These are phyloP conservation scores for Papilio elwesi DNA, from an alignment of 2,888 invertebrate species.

Conservation along the genomic window DNA sequence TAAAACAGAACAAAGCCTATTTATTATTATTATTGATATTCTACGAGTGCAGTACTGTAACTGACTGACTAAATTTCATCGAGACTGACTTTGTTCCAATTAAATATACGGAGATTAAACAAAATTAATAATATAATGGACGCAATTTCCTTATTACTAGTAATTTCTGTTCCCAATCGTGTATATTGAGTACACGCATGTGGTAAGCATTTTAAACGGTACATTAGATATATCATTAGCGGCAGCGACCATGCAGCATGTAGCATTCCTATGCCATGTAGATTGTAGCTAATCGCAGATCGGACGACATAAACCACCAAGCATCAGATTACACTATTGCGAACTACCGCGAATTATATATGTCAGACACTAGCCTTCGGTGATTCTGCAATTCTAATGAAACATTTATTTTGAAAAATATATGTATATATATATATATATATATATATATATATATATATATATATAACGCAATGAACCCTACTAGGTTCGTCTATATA, in stretches of 20 bases:
- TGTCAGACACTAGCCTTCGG: conserved; percentile 41
- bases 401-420: too few relatives aligned
- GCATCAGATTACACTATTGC: conserved; percentile 56
- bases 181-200: conserved; percentile 19
- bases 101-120: neutral
- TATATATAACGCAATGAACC: too few relatives aligned
- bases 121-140: neutral
- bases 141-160: conserved; percentile 18
- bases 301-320: conserved; percentile 59
- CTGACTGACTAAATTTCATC: too few relatives aligned
- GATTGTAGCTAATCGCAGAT: conserved; percentile 55
- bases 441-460: too few relatives aligned
- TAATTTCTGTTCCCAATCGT: neutral
- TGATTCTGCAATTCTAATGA: conserved; percentile 45
- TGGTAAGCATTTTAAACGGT: conserved; percentile 20
- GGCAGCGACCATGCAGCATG: conserved; percentile 21
- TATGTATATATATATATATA: too few relatives aligned
- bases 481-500: too few relatives aligned
- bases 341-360: conserved; percentile 49
- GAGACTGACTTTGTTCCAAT: too few relatives aligned
- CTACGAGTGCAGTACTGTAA: too few relatives aligned
- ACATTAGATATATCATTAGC: conserved; percentile 40
- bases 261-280: conserved; percentile 48
- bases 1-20: too few relatives aligned
- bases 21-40: too few relatives aligned